phyloP scores from a whole-genome alignment of 1,140 invertebrate species.

The Bombus soroeensis region DNA sequence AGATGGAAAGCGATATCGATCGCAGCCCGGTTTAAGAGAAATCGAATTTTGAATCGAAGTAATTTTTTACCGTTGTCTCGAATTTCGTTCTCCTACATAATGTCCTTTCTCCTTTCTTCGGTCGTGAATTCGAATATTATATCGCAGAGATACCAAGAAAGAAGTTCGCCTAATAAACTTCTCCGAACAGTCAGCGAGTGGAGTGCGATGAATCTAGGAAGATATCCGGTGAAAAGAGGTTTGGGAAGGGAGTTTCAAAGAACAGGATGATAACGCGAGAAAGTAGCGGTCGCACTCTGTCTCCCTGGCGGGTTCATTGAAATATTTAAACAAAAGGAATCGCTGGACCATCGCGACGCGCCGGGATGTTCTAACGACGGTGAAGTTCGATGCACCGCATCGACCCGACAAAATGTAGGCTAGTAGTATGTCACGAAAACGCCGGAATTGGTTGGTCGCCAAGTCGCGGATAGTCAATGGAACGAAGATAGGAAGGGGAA shows the following conservation, averaged over 20 bases:
- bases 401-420: conserved; percentile 25
- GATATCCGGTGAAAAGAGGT: neutral
- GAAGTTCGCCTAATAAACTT: conserved; percentile 9
- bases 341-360: too few relatives aligned
- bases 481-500: neutral
- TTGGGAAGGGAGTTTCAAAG: neutral
- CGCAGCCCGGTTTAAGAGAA: neutral
- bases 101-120: neutral
- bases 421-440: conserved; percentile 46
- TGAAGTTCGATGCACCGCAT: conserved; percentile 37
- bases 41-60: conserved; percentile 23
- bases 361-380: neutral
- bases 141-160: neutral
- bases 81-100: neutral
- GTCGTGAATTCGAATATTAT: neutral
- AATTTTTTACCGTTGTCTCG: neutral
- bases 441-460: conserved; percentile 62
- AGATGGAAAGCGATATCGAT: neutral
- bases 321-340: conserved; percentile 11
- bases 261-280: neutral
- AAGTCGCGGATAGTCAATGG: conserved; percentile 65
- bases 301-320: neutral
- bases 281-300: neutral
- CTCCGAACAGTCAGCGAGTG: neutral
- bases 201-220: neutral